Base-by-base conservation (phyloP, 2,113 vertebrate species). In the Periophthalmus modestus region DNA sequence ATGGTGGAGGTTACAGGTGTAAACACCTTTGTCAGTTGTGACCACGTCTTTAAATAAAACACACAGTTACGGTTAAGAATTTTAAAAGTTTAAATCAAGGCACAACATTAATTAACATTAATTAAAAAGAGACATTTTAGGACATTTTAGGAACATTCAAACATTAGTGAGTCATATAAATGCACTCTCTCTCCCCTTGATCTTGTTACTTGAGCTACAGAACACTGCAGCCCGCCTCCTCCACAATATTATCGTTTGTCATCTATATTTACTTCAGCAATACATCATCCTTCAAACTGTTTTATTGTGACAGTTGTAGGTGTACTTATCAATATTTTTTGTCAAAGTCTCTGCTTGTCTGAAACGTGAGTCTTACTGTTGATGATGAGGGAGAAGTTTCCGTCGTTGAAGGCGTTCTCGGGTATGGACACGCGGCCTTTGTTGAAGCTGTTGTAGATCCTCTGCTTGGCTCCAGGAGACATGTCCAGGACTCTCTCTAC, bases 1-100 rank as follows among this genome's bases (percentile, higher is more conserved):
- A 39, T 98, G 97, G 85, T 98, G 97, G 23, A 99, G 95, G 66
- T 95, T 98, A 24, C 97, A 99, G 0, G 95, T 96, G 12, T 99
- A 99, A 0, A 93, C 89, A 9, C 97, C 97, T 86, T 81, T 93
- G 81, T 98, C 97, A 0, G 90, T 91, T 66, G 72, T 1, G 14
- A 87, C 79, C 75, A 95, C 92, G 59, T 91, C 94, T 95, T 82
- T 15, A 79, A 57, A 79, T 74, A 68, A 67, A 50, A 76, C 74
- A 34, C 43, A 78, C 7, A n/a, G 12, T 57, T 57, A 10, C n/a
- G 13, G 21, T 28, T 28, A 28, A 1, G 28, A 28, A 3, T 28
- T 28, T 28, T 28, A 28, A 28, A 28, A 28, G 28, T 28, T 28
- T 28, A 28, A 28, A 28, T 28, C 28, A 1, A 28, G 28, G 28